Base-by-base conservation (phyloP, 2,113 vertebrate genomes). In the Varanus komodoensis region DNA sequence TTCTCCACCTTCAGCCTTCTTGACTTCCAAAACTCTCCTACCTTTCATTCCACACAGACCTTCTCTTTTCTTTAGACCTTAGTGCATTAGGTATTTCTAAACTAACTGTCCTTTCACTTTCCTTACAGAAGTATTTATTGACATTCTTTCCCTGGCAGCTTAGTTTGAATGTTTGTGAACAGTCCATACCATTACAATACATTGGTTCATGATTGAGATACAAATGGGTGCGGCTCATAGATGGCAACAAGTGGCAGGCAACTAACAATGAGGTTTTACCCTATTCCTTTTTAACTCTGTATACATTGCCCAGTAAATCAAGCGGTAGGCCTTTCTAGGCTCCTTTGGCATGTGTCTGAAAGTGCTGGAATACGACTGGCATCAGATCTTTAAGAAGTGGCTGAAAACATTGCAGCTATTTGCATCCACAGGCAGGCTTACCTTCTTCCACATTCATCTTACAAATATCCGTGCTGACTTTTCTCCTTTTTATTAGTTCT, bases 381-480 rank as follows among this genome's bases (percentile, higher is more conserved):
- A 67, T 93, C 54, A 86, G 61, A 21, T 34, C 80, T 87, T 93
- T 87, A 29, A 75, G 87, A 92, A 91, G 89, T n/a, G 29, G 74
- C 15, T n/a, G 57, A 61, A 21, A 48, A 94, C 8, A 29, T 91
- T 93, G 88, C 90, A 61, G 15, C 25, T 34, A 68, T 75, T 81
- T 89, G 87, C 77, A 85, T 91, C 86, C 38, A 61, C 15, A 94
- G 73, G 92, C 64, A 82, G 84, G n/a, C 88, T 87, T 92, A 82
- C 67, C 88, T 89, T 92, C 90, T 92, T 94, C 91, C 84, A 50
- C 19, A 84, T 52, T 91, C 0, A 89, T 93, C 29, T 71, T n/a
- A 78, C n/a, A 82, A 87, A 92, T 93, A 91, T 52, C 74, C 29
- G 25, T 92, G 44, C 69, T 92, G 74, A 94, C 87, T 82, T 71